These are phyloP conservation scores for Pogonognathellus flavescens DNA, from an alignment of 1,140 invertebrate species.

Conservation along the genomic window DNA sequence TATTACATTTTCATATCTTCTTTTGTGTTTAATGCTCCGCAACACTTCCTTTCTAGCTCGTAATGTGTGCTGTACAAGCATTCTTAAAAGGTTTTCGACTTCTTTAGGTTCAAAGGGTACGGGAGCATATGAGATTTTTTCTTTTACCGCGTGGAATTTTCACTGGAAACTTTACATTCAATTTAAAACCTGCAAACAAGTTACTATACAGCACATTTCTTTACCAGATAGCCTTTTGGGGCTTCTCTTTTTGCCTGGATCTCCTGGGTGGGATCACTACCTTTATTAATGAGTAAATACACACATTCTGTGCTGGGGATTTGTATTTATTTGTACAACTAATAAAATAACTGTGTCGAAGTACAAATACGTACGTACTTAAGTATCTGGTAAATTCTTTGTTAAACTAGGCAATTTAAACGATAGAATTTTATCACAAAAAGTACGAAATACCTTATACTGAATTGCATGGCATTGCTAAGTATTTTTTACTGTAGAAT, in stretches of 20 bases:
- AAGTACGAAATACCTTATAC: too few species aligned
- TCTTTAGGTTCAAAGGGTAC: background rate
- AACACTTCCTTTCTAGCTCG: background rate
- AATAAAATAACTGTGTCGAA: background rate
- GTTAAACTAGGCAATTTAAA: too few species aligned
- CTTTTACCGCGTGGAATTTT: background rate
- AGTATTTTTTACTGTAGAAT: too few species aligned
- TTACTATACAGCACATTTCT: background rate
- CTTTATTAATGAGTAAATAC: conserved; percentile 6
- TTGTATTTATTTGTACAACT: background rate
- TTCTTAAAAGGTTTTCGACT: background rate
- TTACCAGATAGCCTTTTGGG: conserved; percentile 17
- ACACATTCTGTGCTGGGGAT: background rate
- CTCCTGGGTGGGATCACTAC: conserved; percentile 50
- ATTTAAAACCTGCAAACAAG: background rate
- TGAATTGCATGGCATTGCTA: too few species aligned
- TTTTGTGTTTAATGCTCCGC: background rate
- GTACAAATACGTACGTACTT: background rate
- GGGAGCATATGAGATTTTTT: background rate
- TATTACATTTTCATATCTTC: conserved; percentile 25
- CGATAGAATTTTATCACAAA: too few species aligned
- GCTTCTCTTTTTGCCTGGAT: conserved; percentile 11
- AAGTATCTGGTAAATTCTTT: background rate
- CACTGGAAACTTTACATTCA: background rate
- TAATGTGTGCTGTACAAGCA: background rate